Conservation (phyloP, 1,140 invertebrate species). For the Cylas formicarius region DNA sequence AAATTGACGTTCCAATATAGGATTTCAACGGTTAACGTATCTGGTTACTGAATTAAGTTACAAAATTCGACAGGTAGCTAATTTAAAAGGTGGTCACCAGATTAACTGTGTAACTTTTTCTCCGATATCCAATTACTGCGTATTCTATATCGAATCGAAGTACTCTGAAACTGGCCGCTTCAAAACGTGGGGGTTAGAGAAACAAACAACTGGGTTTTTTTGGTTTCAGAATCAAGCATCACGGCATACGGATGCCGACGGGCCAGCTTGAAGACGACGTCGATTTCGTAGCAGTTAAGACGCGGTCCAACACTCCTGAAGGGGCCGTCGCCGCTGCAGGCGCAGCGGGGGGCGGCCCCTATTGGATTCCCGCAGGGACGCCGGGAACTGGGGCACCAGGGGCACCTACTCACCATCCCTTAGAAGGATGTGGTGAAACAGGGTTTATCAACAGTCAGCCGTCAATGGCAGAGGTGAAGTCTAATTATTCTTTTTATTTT, state of each 20-base stretch:
- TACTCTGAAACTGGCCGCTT: no score
- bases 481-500: no score
- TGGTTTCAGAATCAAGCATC: slow-evolving; percentile 40
- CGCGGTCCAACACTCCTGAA: slow-evolving; percentile 41
- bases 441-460: slow-evolving; percentile 89
- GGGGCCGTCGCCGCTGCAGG: slow-evolving; percentile 29
- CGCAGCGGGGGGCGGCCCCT: slow-evolving; percentile 37
- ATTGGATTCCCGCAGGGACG: slow-evolving; percentile 39
- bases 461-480: slow-evolving; percentile 72
- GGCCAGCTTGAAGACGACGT: slow-evolving; percentile 40
- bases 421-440: slow-evolving; percentile 56
- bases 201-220: no score
- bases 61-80: no score
- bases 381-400: slow-evolving; percentile 27
- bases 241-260: slow-evolving; percentile 37
- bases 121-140: no score
- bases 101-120: no score
- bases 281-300: slow-evolving; percentile 42
- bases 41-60: no score
- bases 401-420: slow-evolving; percentile 24
- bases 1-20: no score
- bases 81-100: no score
- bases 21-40: no score
- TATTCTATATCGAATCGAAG: no score
- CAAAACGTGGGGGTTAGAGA: no score